phyloP scores from a whole-genome alignment of 2,113 vertebrate genomes.

The Phalacrocorax carbo region DNA sequence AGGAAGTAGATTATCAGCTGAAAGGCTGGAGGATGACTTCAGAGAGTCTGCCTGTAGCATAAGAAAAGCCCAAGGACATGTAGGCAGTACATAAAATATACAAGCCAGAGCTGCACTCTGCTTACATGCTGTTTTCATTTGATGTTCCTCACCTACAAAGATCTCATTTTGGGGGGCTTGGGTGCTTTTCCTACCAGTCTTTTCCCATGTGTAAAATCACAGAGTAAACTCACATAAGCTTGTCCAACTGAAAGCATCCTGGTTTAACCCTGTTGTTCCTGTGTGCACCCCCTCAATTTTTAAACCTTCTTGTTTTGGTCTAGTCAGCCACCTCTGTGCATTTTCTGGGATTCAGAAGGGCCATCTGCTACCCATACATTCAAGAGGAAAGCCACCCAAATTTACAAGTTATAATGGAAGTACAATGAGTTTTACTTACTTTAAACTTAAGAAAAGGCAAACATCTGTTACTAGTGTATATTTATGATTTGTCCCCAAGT shows the following conservation, averaged over 20 bases:
- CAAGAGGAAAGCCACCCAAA: not conserved
- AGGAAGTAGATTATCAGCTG: constrained; percentile 10
- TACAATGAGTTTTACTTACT: not conserved
- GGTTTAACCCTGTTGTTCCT: not conserved
- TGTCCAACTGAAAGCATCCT: not conserved
- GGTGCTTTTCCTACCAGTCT: not conserved
- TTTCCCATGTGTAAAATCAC: not conserved
- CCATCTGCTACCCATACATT: not conserved
- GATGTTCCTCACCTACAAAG: not conserved
- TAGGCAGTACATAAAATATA: not conserved
- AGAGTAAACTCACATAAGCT: not conserved
- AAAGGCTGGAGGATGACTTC: constrained; percentile 26
- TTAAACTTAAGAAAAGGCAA: not conserved
- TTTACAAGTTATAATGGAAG: not conserved
- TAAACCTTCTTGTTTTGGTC: not conserved
- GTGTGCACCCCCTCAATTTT: not conserved
- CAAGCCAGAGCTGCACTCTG: not conserved
- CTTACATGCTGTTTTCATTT: not conserved
- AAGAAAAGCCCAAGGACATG: not conserved
- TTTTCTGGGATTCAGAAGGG: not conserved
- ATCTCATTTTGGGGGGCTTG: not conserved
- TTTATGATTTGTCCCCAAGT: not conserved
- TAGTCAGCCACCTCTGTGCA: not conserved
- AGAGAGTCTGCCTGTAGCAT: not conserved
- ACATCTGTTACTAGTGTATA: not conserved